Evolutionary conservation across 2,797 vertebrate species (phyloP).

Genomic region (Natrix natrix): DNA sequence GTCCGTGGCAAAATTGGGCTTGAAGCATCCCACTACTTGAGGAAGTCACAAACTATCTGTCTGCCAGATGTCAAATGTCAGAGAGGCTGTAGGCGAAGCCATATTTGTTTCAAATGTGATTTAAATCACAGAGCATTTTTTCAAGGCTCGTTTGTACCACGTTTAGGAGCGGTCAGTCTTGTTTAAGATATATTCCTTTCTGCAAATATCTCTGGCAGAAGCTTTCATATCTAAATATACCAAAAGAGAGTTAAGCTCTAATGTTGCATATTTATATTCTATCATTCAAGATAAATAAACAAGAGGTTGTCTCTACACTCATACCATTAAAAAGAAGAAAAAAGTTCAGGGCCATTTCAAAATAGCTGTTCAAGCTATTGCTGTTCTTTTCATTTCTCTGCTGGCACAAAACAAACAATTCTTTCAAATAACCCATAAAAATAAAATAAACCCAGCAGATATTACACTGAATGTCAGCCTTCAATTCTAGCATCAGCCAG

Average conservation of each 20-base stretch:
- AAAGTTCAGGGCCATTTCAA: slow-evolving; percentile 33
- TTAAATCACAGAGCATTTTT: neutral
- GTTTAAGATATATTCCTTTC: neutral
- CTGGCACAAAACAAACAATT: slow-evolving; percentile 33
- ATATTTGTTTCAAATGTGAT: neutral
- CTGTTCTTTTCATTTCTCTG: slow-evolving; percentile 50
- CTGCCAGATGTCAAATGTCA: neutral
- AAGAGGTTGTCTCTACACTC: slow-evolving; percentile 10
- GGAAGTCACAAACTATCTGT: neutral
- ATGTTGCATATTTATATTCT: neutral
- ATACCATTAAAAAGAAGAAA: neutral
- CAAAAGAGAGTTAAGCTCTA: neutral
- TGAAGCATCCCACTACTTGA: neutral
- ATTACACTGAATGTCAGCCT: slow-evolving; percentile 28
- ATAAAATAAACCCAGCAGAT: slow-evolving; percentile 36
- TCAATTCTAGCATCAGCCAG: slow-evolving; percentile 9
- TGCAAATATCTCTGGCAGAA: neutral
- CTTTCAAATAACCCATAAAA: slow-evolving; percentile 48
- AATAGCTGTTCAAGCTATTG: slow-evolving; percentile 1
- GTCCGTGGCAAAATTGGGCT: neutral
- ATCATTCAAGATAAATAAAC: neutral
- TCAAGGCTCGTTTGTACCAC: neutral
- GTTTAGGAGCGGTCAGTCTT: neutral
- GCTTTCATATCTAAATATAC: neutral
- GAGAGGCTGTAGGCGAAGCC: neutral